These are phyloP conservation scores for Sitobion miscanthi DNA, from an alignment of 1,140 invertebrate genomes.

Conservation along the genomic window DNA sequence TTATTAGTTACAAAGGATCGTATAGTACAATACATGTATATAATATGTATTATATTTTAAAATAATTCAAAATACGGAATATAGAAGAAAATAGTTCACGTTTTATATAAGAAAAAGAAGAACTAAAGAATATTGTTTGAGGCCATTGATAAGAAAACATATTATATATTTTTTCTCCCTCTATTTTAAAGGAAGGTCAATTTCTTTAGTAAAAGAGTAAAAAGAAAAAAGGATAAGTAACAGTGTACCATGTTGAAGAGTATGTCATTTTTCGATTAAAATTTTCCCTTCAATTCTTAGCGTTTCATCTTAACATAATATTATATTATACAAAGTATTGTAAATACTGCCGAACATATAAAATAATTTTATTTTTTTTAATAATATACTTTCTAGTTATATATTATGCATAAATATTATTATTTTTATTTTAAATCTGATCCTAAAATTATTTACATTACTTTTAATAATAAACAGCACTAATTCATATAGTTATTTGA, in stretches of 20 bases:
- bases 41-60: neutral
- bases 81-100: neutral
- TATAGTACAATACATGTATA: neutral
- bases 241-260: neutral
- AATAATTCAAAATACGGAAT: neutral
- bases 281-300: neutral
- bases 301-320: neutral
- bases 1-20: neutral
- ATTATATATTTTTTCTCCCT: neutral
- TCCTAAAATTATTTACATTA: neutral
- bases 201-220: neutral
- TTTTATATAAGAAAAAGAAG: neutral
- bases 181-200: neutral
- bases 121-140: slow-evolving; percentile 13
- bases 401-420: neutral
- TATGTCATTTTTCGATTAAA: slow-evolving; percentile 29
- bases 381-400: neutral
- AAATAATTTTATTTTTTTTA: neutral
- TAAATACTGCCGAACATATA: neutral
- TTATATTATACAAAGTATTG: neutral
- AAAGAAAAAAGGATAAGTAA: slow-evolving; percentile 16
- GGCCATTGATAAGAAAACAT: neutral
- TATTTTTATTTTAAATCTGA: neutral
- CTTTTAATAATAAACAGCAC: neutral
- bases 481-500: neutral